phyloP scores from a whole-genome alignment of 1,140 invertebrate species.

The Gryllus bimaculatus region DNA sequence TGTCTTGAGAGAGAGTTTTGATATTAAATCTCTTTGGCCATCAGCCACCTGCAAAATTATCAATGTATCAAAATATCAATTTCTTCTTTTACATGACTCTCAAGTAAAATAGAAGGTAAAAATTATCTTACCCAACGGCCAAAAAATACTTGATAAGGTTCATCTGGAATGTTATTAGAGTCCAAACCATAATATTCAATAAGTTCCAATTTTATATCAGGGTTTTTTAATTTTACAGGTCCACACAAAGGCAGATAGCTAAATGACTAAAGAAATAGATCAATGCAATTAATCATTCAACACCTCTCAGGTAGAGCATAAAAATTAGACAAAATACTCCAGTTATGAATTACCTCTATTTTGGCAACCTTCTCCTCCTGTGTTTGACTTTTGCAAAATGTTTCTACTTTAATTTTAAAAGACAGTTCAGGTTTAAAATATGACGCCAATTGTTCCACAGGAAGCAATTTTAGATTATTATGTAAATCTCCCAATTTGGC shows the following conservation, averaged over 20 bases:
- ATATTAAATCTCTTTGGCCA: conserved; percentile 70
- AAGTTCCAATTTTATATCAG: conserved; percentile 67
- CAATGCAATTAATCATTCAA: not conserved
- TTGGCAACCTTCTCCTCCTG: conserved; percentile 70
- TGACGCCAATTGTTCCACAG: conserved; percentile 39
- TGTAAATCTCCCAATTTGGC: conserved; percentile 50
- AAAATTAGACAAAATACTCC: not conserved
- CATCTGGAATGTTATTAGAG: conserved; percentile 56
- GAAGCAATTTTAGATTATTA: conserved; percentile 46
- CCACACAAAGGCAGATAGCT: conserved; percentile 72
- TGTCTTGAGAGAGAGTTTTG: conserved; percentile 72
- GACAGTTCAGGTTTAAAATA: conserved; percentile 46
- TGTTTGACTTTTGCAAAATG: conserved; percentile 74
- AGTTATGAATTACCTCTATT: conserved; percentile 58
- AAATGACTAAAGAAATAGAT: conserved; percentile 49
- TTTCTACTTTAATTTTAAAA: conserved; percentile 79
- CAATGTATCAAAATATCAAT: conserved; percentile 14
- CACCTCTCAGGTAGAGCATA: not conserved
- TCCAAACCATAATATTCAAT: conserved; percentile 82
- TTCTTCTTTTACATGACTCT: not conserved
- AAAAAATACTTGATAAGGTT: conserved; percentile 71
- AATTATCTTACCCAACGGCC: conserved; percentile 63
- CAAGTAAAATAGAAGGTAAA: not conserved
- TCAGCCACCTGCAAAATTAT: conserved; percentile 52
- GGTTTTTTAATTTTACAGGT: conserved; percentile 68